These are phyloP conservation scores for Arctopsyche grandis DNA, from an alignment of 1,140 invertebrate species.

Conservation along the genomic window DNA sequence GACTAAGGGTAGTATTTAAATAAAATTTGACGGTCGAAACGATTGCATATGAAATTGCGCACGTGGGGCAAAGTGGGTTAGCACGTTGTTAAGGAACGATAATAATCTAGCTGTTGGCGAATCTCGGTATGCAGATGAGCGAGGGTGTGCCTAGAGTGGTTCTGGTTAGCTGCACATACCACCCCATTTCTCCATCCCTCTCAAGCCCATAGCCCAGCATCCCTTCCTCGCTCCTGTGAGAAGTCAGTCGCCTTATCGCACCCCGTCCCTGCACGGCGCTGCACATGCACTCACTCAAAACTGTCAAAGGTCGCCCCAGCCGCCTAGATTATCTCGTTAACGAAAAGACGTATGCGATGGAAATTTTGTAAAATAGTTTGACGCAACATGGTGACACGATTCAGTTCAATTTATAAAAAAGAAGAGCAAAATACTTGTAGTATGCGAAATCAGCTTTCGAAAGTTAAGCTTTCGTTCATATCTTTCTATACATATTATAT, in stretches of 20 bases:
- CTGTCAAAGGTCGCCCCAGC: background rate
- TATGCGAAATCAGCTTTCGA: no score
- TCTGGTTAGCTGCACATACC: background rate
- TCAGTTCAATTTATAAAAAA: no score
- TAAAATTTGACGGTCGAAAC: background rate
- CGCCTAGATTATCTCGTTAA: no score
- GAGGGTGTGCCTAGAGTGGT: background rate
- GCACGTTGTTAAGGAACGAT: background rate
- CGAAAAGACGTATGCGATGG: no score
- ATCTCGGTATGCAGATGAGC: constrained; percentile 3
- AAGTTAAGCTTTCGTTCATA: no score
- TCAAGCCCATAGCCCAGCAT: background rate
- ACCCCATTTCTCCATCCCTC: background rate
- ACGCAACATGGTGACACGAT: no score
- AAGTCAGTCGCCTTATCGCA: no score
- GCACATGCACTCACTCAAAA: background rate
- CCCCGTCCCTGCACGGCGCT: background rate
- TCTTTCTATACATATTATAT: no score
- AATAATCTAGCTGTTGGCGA: background rate
- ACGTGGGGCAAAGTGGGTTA: background rate
- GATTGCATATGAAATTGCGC: constrained; percentile 1
- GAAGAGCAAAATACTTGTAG: no score
- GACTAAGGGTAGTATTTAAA: no score
- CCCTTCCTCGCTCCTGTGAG: background rate
- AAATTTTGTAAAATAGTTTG: no score